Base-by-base conservation (phyloP, 2,797 vertebrate genomes). In the Bradypus variegatus region DNA sequence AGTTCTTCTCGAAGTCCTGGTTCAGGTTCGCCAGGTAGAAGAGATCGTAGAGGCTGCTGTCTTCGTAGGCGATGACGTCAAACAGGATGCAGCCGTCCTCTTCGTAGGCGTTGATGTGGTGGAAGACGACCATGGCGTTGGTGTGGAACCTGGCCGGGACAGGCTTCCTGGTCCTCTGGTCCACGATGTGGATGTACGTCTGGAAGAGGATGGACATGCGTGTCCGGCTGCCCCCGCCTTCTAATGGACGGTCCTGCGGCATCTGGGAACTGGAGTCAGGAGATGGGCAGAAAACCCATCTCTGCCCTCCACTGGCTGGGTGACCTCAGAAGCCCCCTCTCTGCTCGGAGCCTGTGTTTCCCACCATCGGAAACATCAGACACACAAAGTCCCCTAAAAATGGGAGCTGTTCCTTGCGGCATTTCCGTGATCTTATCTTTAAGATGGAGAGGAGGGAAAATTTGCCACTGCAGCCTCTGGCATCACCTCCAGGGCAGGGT, bases 61-160 rank as follows among this genome's bases (percentile, higher is more conserved):
- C 98, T 73, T 96, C 36, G 41, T 99, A 98, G 79, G 97, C 79
- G 82, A 99, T 97, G 33, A 99, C 72, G 72, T 99, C 99, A 29
- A 99, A 98, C 70, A 99, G 91, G 50, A 99, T 62, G 58, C 98
- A 98, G n/a, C 95, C 97, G 0, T 98, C 97, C 0, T 98, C 98
- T 97, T 99, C 99, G 6, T 98, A 99, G 53, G 99, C 98, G 0
- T 99, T 99, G 91, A 99, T 79, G n/a, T 99, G 99, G 94, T 99
- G 99, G 91, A 98, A 99, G 62, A 98, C 92, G 67, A 99, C 98
- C 95, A 99, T 33, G 8, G 98, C 96, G 36, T 98, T 98, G 0
- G 97, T 95, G 12, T 98, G 97, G 95, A 97, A 98, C 88, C 97
- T 98, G 19, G 95, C 97, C 45, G 96, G 92, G 33, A 98, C 23